These are phyloP conservation scores for Apaloderma vittatum DNA, from an alignment of 2,113 vertebrate species.

Conservation along the genomic window DNA sequence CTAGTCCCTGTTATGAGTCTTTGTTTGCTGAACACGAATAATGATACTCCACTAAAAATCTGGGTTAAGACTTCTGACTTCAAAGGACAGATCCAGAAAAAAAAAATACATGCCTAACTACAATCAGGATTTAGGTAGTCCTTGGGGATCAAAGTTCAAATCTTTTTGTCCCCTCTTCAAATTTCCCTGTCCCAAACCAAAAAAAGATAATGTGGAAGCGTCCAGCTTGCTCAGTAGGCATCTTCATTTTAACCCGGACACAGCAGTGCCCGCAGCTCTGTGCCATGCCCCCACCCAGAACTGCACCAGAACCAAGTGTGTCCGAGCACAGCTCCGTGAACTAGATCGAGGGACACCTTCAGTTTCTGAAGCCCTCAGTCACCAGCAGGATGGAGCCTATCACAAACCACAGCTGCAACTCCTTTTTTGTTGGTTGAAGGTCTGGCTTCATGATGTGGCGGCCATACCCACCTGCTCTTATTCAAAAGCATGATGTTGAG, in stretches of 20 bases:
- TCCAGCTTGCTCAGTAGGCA: not conserved
- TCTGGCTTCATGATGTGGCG: not conserved
- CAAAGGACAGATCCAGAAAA: not conserved
- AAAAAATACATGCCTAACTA: not conserved
- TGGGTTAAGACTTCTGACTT: not conserved
- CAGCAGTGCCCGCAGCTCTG: not conserved
- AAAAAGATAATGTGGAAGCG: rapidly evolving
- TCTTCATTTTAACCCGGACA: not conserved
- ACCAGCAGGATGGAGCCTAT: not conserved
- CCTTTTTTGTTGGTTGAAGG: not conserved
- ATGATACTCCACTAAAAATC: not conserved
- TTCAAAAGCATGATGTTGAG: not conserved
- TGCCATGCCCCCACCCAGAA: not conserved
- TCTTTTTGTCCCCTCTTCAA: not conserved
- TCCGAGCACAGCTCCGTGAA: not conserved
- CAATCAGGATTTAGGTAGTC: not conserved
- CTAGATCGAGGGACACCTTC: not conserved
- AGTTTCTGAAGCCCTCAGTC: not conserved
- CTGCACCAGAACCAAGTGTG: not conserved
- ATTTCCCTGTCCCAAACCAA: not conserved
- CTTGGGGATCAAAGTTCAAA: not conserved
- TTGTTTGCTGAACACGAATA: not conserved
- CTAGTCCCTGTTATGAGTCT: not conserved
- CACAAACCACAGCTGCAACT: not conserved
- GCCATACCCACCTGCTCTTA: not conserved